These are phyloP conservation scores for Epizoanthus rinbou DNA, from an alignment of 92 coral and sea anemone genomes.

Conservation along the genomic window DNA sequence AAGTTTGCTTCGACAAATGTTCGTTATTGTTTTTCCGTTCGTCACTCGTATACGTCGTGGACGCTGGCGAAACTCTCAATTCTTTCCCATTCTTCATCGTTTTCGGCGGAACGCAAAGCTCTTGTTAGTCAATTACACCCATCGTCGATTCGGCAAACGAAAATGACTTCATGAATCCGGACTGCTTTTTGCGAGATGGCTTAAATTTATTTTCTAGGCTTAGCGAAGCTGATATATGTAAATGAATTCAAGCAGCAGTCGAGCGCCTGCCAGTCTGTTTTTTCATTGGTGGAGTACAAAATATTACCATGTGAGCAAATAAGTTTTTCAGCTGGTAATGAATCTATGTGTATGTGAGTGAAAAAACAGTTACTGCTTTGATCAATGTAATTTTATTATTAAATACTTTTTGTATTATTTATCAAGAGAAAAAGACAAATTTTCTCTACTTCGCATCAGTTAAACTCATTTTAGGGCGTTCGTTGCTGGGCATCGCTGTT, in stretches of 20 bases:
- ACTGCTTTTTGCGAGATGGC: neutral
- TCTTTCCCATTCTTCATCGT: conserved; percentile 38
- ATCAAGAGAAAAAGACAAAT: neutral
- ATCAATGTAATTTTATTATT: neutral
- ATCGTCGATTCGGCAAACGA: neutral
- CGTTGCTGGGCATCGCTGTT: neutral
- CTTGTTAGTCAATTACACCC: neutral
- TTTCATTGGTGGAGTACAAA: conserved; percentile 35
- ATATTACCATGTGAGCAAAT: conserved; percentile 5
- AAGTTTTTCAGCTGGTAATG: conserved; percentile 35
- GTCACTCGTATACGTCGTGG: conserved; percentile 16
- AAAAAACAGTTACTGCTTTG: neutral
- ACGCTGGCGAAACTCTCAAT: conserved; percentile 32
- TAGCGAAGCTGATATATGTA: conserved; percentile 15
- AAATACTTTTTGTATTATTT: neutral
- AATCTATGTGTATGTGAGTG: neutral
- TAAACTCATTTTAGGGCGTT: neutral
- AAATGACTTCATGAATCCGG: neutral
- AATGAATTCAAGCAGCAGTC: neutral
- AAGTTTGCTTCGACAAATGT: neutral
- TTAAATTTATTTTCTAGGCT: neutral
- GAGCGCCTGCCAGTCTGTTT: neutral
- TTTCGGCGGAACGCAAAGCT: neutral
- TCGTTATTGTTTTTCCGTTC: conserved; percentile 21
- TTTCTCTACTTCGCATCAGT: neutral